Base-by-base conservation (phyloP, 1,140 invertebrate genomes). In the Papilio polytes region DNA sequence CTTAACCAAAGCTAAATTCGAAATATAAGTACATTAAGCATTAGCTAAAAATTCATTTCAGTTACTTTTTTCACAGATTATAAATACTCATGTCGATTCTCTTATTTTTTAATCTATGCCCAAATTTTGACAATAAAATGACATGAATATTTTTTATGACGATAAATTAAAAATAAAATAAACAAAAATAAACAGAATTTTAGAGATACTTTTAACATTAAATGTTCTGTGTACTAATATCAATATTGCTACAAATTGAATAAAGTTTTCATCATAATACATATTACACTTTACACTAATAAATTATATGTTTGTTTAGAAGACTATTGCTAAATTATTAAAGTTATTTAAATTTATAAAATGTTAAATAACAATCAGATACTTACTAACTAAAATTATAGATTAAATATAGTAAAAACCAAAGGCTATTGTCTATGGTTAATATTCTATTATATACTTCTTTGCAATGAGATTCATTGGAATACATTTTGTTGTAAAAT, bases 101-200 rank as follows among this genome's bases (percentile, higher is more conserved):
- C 6, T 36, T 26, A 1, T 31, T 72, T 41, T 72, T 73, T 73
- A 73, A 73, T 73, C 72, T 73, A 73, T 73, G 72, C 72, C 72
- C 72, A 73, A 73, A 41, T 41, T 46, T 73, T 46, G 18, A 73
- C 22, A 26, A 18, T 70, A 22, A 70, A 12, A 70, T 70, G 66
- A 18, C 26, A 70, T 70, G 31, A 70, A 70, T 70, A 70, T 20
- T 36, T 70, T 15, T 36, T 31, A 48, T n/a, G 53, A 56, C 18
- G 53, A 56, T 56, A 20, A 56, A 56, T 20, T 53, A n/a, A 53
- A n/a, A 53, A 53, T 0, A 53, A 53, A 8, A 4, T 56, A 9
- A 20, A 56, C n/a, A 56, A 20, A 20, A 20, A 9, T 56, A 56
- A 56, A 20, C n/a, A 20, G 6, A 2, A 9, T 1, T 56, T 56